Percentiles rank a stretch among this genome's conserved stretches.
Conservation (phyloP, 1,140 invertebrate species). For the Melanaphis sacchari region DNA sequence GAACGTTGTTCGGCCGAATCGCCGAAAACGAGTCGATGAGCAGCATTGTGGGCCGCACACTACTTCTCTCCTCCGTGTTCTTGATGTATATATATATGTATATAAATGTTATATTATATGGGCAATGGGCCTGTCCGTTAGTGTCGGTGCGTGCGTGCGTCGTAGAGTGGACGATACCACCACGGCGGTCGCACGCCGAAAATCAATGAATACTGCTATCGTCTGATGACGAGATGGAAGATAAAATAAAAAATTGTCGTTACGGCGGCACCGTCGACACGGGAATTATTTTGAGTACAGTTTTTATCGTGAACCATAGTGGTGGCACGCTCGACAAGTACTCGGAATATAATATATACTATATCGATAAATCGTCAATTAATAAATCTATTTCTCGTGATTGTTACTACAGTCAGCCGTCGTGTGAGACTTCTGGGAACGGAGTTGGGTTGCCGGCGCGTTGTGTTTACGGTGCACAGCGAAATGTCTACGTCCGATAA, state of each 20-base stretch:
- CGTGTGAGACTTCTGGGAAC: no score
- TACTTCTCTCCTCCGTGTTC: background rate
- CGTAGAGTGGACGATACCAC: background rate
- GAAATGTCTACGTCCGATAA: background rate
- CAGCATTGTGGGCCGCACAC: no score
- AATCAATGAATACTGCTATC: background rate
- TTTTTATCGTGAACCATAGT: background rate
- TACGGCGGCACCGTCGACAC: background rate
- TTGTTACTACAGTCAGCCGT: no score
- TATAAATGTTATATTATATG: no score
- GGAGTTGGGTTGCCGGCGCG: no score
- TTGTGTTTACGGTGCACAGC: background rate
- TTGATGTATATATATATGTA: background rate
- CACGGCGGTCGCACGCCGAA: background rate
- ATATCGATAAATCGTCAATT: background rate
- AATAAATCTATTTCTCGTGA: no score
- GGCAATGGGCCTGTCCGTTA: background rate
- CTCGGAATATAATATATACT: background rate
- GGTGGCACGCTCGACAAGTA: background rate
- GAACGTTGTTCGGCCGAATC: constrained; percentile 31
- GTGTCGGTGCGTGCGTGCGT: background rate
- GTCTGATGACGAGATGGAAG: background rate
- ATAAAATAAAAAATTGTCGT: background rate
- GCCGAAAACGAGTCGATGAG: background rate
- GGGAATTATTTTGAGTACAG: background rate